These are phyloP conservation scores for Nannospalax galili DNA, from an alignment of 2,113 vertebrate genomes.

Conservation along the genomic window DNA sequence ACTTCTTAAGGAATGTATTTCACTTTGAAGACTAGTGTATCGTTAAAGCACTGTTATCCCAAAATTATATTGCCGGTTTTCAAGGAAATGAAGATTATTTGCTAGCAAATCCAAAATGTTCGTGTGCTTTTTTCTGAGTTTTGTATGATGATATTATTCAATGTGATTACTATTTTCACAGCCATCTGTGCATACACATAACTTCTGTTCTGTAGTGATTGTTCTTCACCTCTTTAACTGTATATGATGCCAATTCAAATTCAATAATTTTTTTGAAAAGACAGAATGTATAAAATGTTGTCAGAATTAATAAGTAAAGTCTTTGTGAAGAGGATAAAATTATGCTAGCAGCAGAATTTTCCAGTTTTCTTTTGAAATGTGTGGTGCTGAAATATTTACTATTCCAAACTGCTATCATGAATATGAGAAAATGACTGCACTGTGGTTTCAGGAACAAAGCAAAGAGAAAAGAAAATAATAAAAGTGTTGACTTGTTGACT, in stretches of 20 bases:
- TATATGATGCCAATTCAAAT: conserved; percentile 6
- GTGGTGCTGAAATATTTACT: not conserved
- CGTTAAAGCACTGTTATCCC: not conserved
- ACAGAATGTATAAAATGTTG: not conserved
- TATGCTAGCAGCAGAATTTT: not conserved
- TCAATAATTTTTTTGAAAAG: conserved; percentile 30
- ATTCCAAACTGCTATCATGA: not conserved
- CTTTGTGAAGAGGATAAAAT: not conserved
- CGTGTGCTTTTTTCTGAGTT: not conserved
- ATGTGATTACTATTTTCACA: conserved; percentile 17
- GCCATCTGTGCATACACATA: not conserved
- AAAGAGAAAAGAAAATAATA: not conserved
- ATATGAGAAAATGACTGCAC: not conserved
- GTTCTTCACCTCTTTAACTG: not conserved
- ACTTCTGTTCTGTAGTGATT: not conserved
- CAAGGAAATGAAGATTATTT: not conserved
- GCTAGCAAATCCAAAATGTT: not conserved
- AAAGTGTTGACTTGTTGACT: too few species aligned
- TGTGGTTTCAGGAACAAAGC: not conserved
- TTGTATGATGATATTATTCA: not conserved
- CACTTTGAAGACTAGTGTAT: not conserved
- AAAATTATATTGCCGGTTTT: not conserved
- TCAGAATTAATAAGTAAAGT: conserved; percentile 39
- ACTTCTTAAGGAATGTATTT: not conserved
- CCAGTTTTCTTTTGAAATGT: conserved; percentile 7